phyloP scores from a whole-genome alignment of 2,797 vertebrate genomes.

The Thripadectes ignobilis region DNA sequence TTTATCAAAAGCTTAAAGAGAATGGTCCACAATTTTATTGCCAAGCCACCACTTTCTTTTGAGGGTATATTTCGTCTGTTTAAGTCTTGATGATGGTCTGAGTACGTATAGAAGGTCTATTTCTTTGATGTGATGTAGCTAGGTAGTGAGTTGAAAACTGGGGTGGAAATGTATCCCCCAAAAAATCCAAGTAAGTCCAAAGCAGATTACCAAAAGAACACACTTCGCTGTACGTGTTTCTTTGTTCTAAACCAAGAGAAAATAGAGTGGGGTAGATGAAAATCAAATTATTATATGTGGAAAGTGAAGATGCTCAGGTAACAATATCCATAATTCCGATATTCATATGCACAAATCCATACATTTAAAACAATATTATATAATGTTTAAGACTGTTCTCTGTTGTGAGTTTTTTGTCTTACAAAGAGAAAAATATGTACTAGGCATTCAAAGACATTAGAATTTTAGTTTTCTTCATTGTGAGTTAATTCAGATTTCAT shows the following conservation, averaged over 20 bases:
- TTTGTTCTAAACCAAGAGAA: not conserved
- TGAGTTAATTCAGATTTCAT: not conserved
- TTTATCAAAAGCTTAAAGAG: not conserved
- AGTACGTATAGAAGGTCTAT: not conserved
- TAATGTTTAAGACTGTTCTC: not conserved
- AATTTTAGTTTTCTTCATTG: not conserved
- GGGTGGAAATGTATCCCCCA: not conserved
- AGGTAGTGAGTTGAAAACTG: not conserved
- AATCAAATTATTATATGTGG: not conserved
- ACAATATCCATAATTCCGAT: not conserved
- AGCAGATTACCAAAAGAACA: not conserved
- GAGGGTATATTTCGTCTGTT: not conserved
- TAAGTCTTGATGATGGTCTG: not conserved
- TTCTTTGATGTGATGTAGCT: not conserved
- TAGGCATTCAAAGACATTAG: not conserved
- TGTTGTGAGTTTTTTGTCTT: not conserved
- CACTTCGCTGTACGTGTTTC: accelerated
- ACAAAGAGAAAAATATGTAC: not conserved
- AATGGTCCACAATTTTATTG: not conserved
- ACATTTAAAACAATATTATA: not conserved
- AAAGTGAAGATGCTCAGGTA: not conserved
- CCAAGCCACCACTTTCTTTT: not conserved
- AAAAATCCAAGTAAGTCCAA: not conserved
- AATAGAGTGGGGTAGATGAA: not conserved
- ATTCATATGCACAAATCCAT: not conserved